Base-by-base conservation (phyloP, 1,140 invertebrate genomes). In the Heliconius eleuchia region DNA sequence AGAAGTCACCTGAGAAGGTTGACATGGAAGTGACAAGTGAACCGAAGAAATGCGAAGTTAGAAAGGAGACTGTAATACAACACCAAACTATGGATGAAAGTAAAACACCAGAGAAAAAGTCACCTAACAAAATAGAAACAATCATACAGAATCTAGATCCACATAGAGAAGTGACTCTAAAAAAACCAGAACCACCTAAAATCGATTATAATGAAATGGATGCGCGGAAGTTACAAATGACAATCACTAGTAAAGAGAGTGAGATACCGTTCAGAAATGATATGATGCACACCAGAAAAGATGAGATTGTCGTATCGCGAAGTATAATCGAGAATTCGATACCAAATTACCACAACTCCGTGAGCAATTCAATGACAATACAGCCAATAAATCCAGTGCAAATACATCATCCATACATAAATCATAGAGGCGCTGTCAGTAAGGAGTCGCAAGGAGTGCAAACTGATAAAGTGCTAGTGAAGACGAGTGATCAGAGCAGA, bases 61-160 rank as follows among this genome's bases (percentile, higher is more conserved):
- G 93, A 72, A 94, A 94, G 80, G 93, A 94, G 83, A 94, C 93
- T 27, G 93, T 94, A 0, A 94, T 94, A 66, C 92, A 94, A 82
- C 92, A 92, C 82, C 92, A 94, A 79, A 86, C 84, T 72, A 76
- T 85, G 1, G 92, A 94, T 57, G 92, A 94, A 74, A 74, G 77
- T 37, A 93, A 92, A 82, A 81, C 66, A 60, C 37, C 77, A 8
- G 90, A 91, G 71, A 93, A 94, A 76, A 93, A 89, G 72, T 92
- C 91, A 8, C 92, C 91, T 3, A 92, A 86, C 76, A 94, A 94
- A 89, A 89, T 92, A 30, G 92, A 94, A 76, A 83, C 87, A 2
- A 92, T 92, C n/a, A 89, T 92, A 78, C 92, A 93, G 66, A 92
- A 87, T 79, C 85, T 91, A 76, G 91, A 94, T 80, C 86, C 88